Evolutionary conservation across 2,113 vertebrate species (phyloP).

Genomic region (Pogonocichla stellata): DNA sequence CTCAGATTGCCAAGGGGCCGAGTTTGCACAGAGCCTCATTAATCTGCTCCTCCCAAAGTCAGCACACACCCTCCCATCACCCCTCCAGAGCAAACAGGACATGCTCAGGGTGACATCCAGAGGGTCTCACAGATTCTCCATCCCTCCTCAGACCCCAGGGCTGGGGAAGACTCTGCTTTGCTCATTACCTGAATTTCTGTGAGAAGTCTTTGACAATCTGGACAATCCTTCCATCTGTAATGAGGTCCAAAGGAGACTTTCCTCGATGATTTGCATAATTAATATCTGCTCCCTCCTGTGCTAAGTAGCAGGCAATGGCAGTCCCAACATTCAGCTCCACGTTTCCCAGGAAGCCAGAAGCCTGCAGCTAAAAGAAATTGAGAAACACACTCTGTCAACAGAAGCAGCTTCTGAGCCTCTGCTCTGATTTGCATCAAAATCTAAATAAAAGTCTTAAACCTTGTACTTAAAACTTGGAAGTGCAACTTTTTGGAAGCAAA

Average conservation of each 20-base stretch:
- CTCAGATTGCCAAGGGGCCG: not conserved
- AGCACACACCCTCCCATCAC: not conserved
- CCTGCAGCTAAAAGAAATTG: slow-evolving; percentile 77
- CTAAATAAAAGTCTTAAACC: not conserved
- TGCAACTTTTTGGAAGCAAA: not conserved
- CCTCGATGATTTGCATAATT: slow-evolving; percentile 94
- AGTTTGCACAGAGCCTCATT: not conserved
- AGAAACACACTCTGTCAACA: not conserved
- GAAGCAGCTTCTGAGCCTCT: not conserved
- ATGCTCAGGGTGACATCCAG: not conserved
- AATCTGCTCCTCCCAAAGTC: not conserved
- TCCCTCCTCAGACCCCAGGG: not conserved
- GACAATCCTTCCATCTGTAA: slow-evolving; percentile 78
- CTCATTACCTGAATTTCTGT: slow-evolving; percentile 88
- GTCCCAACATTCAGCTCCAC: slow-evolving; percentile 84
- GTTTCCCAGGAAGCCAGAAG: slow-evolving; percentile 85
- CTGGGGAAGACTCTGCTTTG: not conserved
- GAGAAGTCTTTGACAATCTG: slow-evolving; percentile 90
- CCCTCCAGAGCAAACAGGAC: not conserved
- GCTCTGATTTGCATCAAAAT: not conserved
- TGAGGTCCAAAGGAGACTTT: slow-evolving; percentile 89
- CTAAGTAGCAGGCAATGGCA: slow-evolving; percentile 91
- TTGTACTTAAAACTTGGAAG: not conserved
- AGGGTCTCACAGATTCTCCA: not conserved
- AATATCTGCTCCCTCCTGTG: slow-evolving; percentile 91